Conservation (phyloP, 2,888 invertebrate species). For the Rosalia funebris region DNA sequence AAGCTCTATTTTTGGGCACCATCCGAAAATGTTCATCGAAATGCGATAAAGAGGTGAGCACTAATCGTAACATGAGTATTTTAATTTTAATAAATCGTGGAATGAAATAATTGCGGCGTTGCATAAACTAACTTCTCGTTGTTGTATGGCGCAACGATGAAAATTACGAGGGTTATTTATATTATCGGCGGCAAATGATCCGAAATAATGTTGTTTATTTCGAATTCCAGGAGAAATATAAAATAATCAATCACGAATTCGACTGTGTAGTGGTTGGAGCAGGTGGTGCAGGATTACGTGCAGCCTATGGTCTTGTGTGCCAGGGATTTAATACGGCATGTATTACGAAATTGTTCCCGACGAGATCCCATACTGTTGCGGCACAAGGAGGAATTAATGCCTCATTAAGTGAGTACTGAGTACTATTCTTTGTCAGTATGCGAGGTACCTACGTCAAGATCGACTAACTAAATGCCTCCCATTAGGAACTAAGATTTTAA, state of each 20-base stretch:
- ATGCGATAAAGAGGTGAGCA: background rate
- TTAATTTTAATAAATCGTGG: background rate
- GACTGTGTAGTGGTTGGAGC: conserved; percentile 83
- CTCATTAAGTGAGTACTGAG: conserved; percentile 70
- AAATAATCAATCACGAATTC: conserved; percentile 70
- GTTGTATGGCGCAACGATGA: too few species aligned
- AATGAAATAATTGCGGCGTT: too few species aligned
- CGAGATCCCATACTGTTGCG: conserved; percentile 80
- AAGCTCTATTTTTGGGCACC: background rate
- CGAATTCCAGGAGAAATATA: conserved; percentile 35
- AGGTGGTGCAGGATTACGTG: conserved; percentile 79
- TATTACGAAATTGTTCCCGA: conserved; percentile 80
- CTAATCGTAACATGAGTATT: background rate
- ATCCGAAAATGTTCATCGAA: background rate
- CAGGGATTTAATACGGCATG: conserved; percentile 80
- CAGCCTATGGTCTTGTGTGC: conserved; percentile 77
- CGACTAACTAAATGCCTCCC: too few species aligned
- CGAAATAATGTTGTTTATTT: conserved; percentile 1
- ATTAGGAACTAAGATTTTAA: too few species aligned
- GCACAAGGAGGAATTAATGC: conserved; percentile 86
- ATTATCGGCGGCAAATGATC: background rate
- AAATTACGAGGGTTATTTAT: too few species aligned
- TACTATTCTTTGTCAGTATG: too few species aligned
- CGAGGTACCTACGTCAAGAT: too few species aligned
- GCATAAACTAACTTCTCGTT: too few species aligned